A percentile compares a stretch with the other conserved stretches of the same genome.
Evolutionary conservation across 2,888 invertebrate species (phyloP).

Genomic region (Argyresthia goedartella): DNA sequence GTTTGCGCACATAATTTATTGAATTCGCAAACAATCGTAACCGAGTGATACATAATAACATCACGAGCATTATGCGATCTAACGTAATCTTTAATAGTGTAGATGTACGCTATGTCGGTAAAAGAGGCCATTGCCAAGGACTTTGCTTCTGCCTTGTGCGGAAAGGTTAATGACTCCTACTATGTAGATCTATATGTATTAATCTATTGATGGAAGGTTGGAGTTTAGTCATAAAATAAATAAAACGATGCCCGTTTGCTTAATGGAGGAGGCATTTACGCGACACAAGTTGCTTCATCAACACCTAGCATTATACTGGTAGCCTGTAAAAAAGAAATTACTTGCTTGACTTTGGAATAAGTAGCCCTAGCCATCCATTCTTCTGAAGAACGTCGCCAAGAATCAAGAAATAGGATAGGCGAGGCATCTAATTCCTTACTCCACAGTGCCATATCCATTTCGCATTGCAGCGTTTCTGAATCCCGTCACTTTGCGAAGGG

Average conservation of each 20-base stretch:
- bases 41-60: neutral
- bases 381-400: too few relatives aligned
- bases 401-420: too few relatives aligned
- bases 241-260: neutral
- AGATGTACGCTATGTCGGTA: conserved; percentile 32
- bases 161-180: conserved; percentile 54
- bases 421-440: neutral
- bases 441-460: conserved; percentile 19
- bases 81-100: conserved; percentile 33
- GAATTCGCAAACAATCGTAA: too few relatives aligned
- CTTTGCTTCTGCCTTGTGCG: conserved; percentile 34
- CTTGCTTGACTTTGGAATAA: too few relatives aligned
- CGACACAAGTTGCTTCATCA: too few relatives aligned
- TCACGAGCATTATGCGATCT: conserved; percentile 14
- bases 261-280: neutral
- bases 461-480: neutral
- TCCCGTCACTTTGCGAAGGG: conserved; percentile 17
- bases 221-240: neutral
- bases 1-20: too few relatives aligned
- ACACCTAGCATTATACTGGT: too few relatives aligned
- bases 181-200: conserved; percentile 24
- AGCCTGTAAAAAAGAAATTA: too few relatives aligned
- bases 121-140: conserved; percentile 63
- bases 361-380: too few relatives aligned
- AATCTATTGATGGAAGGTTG: neutral